Conservation (phyloP, 2,888 invertebrate genomes). For the Acanthacorydalis orientalis region DNA sequence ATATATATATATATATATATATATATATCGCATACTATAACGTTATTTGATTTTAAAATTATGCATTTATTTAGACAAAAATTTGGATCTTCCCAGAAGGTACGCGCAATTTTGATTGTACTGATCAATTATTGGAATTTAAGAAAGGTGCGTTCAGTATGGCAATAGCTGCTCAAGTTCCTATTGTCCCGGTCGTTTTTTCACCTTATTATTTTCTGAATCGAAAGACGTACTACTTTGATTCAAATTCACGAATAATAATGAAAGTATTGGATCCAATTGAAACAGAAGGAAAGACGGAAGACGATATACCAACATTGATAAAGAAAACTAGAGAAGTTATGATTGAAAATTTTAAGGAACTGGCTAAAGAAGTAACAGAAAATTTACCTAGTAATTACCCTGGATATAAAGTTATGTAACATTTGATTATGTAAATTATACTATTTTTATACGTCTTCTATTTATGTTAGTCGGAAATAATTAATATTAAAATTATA, state of each 20-base stretch:
- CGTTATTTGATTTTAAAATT: no score
- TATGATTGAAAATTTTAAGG: not conserved
- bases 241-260: slow-evolving; percentile 22
- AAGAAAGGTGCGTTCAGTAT: slow-evolving; percentile 94
- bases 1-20: no score
- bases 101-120: slow-evolving; percentile 58
- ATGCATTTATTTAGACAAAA: slow-evolving; percentile 38
- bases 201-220: slow-evolving; percentile 67
- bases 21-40: no score
- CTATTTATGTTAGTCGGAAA: no score
- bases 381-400: not conserved
- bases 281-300: not conserved
- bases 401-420: not conserved
- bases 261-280: not conserved
- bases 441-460: no score
- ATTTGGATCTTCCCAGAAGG: slow-evolving; percentile 88
- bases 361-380: not conserved
- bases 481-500: no score
- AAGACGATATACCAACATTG: not conserved
- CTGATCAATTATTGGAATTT: slow-evolving; percentile 66
- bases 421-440: not conserved
- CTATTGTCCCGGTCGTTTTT: slow-evolving; percentile 78
- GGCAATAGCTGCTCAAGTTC: slow-evolving; percentile 66
- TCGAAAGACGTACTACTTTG: slow-evolving; percentile 34
- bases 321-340: not conserved